Conservation (phyloP, 1,140 invertebrate genomes). For the Drosophila leontia region DNA sequence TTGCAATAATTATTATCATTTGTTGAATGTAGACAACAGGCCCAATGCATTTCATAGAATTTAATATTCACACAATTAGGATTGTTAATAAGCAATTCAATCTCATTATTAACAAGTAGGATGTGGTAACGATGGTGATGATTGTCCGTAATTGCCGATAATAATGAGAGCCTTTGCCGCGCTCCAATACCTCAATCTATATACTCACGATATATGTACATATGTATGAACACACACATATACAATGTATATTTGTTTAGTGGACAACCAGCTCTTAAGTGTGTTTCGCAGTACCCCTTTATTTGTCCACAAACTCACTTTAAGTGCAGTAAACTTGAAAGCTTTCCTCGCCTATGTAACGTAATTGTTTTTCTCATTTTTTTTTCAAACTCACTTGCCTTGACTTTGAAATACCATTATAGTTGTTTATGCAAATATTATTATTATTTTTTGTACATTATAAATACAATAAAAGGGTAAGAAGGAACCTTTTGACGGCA, state of each 20-base stretch:
- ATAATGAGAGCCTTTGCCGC: not conserved
- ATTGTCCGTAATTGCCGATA: no score
- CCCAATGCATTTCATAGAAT: not conserved
- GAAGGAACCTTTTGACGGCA: not conserved
- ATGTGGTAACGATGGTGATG: not conserved
- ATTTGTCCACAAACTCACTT: conserved; percentile 34
- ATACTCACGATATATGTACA: not conserved
- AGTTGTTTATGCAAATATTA: conserved; percentile 27
- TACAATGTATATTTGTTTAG: not conserved
- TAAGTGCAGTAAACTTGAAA: conserved; percentile 32
- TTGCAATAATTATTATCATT: no score
- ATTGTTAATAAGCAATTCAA: not conserved
- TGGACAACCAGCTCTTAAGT: conserved; percentile 42
- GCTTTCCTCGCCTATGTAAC: not conserved
- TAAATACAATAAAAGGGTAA: not conserved
- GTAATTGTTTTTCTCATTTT: conserved; percentile 2
- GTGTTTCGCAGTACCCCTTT: conserved; percentile 15
- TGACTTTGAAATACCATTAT: conserved; percentile 34
- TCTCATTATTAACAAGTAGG: not conserved
- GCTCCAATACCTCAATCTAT: not conserved
- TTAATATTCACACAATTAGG: not conserved
- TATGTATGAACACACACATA: not conserved
- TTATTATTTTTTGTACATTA: not conserved
- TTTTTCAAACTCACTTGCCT: not conserved
- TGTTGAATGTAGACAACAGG: no score